Evolutionary conservation across 2,888 invertebrate genomes (phyloP).

Genomic region (Eupithecia pulchellata): DNA sequence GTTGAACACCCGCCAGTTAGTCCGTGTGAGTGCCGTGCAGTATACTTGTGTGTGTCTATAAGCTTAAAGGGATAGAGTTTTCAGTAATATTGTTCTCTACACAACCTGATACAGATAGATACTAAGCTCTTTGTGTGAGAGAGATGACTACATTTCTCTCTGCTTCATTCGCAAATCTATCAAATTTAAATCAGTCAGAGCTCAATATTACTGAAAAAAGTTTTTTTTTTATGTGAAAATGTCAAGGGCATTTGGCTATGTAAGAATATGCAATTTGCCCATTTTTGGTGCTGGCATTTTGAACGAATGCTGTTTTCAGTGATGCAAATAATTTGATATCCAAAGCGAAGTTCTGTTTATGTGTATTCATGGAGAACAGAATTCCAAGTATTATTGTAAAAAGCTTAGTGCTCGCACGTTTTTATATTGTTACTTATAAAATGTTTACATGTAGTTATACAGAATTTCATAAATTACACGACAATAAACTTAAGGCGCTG

Average conservation of each 20-base stretch:
- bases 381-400: slow-evolving; percentile 50
- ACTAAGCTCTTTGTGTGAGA: background rate
- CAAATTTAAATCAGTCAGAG: background rate
- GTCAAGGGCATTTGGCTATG: slow-evolving; percentile 39
- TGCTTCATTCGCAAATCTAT: background rate
- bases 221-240: slow-evolving; percentile 30
- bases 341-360: background rate
- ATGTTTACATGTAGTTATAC: slow-evolving; percentile 11
- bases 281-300: slow-evolving; percentile 51
- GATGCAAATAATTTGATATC: slow-evolving; percentile 20
- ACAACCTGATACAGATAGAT: background rate
- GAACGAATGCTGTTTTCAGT: slow-evolving; percentile 60
- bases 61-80: background rate
- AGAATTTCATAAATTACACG: slow-evolving; percentile 16
- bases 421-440: slow-evolving; percentile 35
- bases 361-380: slow-evolving; percentile 53
- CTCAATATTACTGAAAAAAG: slow-evolving; percentile 28
- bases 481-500: slow-evolving; percentile 28
- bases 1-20: background rate
- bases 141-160: background rate
- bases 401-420: slow-evolving; percentile 62
- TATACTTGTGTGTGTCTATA: background rate
- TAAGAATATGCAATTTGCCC: slow-evolving; percentile 44
- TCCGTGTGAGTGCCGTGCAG: background rate
- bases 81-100: slow-evolving; percentile 2